phyloP scores from a whole-genome alignment of 1,140 invertebrate species.

The Drosophila leontia region DNA sequence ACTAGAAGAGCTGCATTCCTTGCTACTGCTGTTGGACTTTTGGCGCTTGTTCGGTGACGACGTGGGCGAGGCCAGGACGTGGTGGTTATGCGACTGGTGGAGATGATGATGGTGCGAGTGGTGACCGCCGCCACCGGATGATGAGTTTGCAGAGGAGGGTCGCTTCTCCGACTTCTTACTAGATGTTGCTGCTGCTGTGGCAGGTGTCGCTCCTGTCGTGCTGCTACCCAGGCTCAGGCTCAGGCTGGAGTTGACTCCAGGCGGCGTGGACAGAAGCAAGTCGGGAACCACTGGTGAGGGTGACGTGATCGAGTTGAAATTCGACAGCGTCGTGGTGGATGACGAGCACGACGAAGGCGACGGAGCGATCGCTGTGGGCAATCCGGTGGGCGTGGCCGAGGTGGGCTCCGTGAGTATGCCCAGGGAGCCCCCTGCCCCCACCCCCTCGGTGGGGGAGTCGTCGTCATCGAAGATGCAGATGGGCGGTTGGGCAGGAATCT shows the following conservation, averaged over 20 bases:
- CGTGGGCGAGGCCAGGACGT: conserved; percentile 70
- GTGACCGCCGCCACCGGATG: conserved; percentile 37
- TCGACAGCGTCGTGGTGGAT: conserved; percentile 76
- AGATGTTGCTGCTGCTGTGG: conserved; percentile 28
- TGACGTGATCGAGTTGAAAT: conserved; percentile 82
- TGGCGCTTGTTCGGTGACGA: conserved; percentile 80
- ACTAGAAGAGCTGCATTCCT: conserved; percentile 74
- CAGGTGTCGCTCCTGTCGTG: conserved; percentile 39
- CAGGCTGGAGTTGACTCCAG: conserved; percentile 74
- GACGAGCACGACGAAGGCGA: conserved; percentile 75
- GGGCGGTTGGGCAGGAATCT: conserved; percentile 83
- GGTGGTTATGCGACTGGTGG: conserved; percentile 65
- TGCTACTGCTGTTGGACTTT: conserved; percentile 68
- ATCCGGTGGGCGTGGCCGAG: conserved; percentile 28
- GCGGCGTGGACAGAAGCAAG: conserved; percentile 75
- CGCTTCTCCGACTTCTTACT: conserved; percentile 77
- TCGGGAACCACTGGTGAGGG: conserved; percentile 83
- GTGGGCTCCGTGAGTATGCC: conserved; percentile 65
- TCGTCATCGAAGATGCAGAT: conserved; percentile 84
- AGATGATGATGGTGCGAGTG: conserved; percentile 63
- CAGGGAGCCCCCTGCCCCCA: conserved; percentile 45
- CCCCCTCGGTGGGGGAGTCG: conserved; percentile 71
- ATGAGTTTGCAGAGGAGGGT: conserved; percentile 58
- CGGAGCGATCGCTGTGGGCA: conserved; percentile 68
- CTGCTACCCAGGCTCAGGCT: conserved; percentile 57